These are phyloP conservation scores for Catostomus latipinnis DNA, from an alignment of 2,797 vertebrate genomes.

Conservation along the genomic window DNA sequence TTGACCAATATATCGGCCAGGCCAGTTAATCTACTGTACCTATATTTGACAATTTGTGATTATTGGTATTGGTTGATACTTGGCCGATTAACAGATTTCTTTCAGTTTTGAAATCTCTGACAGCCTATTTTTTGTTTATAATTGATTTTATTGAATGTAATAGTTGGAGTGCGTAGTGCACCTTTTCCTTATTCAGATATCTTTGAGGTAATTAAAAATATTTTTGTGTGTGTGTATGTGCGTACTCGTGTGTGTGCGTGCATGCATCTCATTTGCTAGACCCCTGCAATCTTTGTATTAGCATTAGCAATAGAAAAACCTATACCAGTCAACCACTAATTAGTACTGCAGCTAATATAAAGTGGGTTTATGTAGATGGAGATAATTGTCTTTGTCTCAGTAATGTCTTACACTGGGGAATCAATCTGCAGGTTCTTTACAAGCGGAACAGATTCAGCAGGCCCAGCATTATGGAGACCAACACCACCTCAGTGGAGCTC, in stretches of 20 bases:
- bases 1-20: too few species aligned
- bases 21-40: too few species aligned
- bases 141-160: not conserved
- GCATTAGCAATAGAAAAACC: not conserved
- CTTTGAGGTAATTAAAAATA: too few species aligned
- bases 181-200: too few species aligned
- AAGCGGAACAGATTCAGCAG: slow-evolving; percentile 90
- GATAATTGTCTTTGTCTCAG: not conserved
- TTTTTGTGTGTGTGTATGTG: too few species aligned
- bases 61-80: too few species aligned
- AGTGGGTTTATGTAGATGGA: not conserved
- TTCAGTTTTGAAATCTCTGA: too few species aligned
- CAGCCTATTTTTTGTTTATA: not conserved
- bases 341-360: not conserved
- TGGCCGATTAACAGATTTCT: not conserved
- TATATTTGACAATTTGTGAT: too few species aligned
- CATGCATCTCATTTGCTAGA: not conserved
- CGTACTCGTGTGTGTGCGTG: too few species aligned
- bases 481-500: slow-evolving; percentile 93
- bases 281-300: not conserved
- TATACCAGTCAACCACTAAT: not conserved
- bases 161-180: not conserved
- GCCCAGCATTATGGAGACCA: slow-evolving; percentile 91
- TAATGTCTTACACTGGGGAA: slow-evolving; percentile 3
- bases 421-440: slow-evolving; percentile 85